A percentile compares a stretch with the other conserved stretches of the same genome.
phyloP scores from a whole-genome alignment of 1,140 invertebrate genomes.

The Harpegnathos saltator region DNA sequence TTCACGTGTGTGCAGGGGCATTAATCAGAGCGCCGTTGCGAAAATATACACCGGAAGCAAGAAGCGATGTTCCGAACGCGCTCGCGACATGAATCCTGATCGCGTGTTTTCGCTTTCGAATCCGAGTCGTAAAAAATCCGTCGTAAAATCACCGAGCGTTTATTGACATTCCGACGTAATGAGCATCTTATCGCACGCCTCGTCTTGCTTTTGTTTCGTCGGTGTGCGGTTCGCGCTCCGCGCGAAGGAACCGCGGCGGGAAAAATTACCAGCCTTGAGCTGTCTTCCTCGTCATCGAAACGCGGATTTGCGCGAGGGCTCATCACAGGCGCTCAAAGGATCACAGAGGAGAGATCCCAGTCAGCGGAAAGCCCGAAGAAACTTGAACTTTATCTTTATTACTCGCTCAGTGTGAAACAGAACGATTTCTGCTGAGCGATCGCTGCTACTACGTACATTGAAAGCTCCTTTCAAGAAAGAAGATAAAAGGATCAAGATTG shows the following conservation, averaged over 20 bases:
- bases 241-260: background rate
- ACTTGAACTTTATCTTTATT: too few species aligned
- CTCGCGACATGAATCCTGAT: constrained; percentile 43
- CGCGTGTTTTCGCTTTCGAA: background rate
- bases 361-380: too few species aligned
- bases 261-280: constrained; percentile 7
- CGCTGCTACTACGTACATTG: too few species aligned
- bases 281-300: constrained; percentile 14
- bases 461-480: too few species aligned
- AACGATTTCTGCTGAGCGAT: too few species aligned
- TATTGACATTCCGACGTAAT: background rate
- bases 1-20: constrained; percentile 7
- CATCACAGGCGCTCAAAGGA: too few species aligned
- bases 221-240: background rate
- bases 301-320: too few species aligned
- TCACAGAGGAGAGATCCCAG: too few species aligned
- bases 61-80: constrained; percentile 33
- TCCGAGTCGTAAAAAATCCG: background rate
- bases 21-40: constrained; percentile 44
- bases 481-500: too few species aligned
- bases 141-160: constrained; percentile 4
- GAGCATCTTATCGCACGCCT: constrained; percentile 4
- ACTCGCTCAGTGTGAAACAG: too few species aligned
- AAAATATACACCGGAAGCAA: constrained; percentile 67
- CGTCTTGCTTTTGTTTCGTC: background rate